phyloP scores from a whole-genome alignment of 2,113 vertebrate species.

The Hymenochirus boettgeri region DNA sequence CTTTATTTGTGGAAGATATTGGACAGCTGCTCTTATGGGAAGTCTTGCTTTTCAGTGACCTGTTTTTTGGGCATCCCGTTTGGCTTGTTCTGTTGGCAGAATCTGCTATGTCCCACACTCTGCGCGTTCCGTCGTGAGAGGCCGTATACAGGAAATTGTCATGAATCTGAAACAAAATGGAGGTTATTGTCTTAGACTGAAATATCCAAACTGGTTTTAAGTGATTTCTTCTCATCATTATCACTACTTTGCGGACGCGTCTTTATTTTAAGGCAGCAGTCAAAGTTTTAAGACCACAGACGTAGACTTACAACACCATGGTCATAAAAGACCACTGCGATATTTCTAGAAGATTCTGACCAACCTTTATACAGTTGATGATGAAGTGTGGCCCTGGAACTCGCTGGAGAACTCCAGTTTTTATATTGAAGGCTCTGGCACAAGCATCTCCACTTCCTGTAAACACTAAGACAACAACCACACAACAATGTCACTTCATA shows the following conservation, averaged over 20 bases:
- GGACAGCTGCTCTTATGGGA: conserved; percentile 59
- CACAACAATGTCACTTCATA: too few relatives aligned
- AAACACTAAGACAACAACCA: conserved; percentile 61
- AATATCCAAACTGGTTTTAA: too few relatives aligned
- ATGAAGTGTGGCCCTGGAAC: conserved; percentile 71
- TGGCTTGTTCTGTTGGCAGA: conserved; percentile 51
- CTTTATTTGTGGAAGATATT: conserved; percentile 68
- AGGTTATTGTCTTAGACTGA: too few relatives aligned
- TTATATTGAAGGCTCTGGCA: conserved; percentile 70
- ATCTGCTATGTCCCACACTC: conserved; percentile 68
- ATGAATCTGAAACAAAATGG: conserved; percentile 60
- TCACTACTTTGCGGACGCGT: too few relatives aligned
- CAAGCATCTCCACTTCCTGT: conserved; percentile 73
- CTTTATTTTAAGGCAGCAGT: too few relatives aligned
- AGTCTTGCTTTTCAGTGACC: conserved; percentile 47
- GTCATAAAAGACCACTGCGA: too few relatives aligned
- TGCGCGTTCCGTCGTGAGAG: conserved; percentile 65
- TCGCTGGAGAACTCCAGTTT: conserved; percentile 62
- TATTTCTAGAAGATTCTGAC: too few relatives aligned
- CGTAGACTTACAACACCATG: too few relatives aligned
- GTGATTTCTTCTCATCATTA: too few relatives aligned
- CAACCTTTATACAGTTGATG: conserved; percentile 76
- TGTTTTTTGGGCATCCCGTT: conserved; percentile 46
- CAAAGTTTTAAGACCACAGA: too few relatives aligned
- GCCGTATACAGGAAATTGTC: conserved; percentile 69